Evolutionary conservation across 2,888 invertebrate genomes (phyloP).

Genomic region (Caenorhabditis sp.): DNA sequence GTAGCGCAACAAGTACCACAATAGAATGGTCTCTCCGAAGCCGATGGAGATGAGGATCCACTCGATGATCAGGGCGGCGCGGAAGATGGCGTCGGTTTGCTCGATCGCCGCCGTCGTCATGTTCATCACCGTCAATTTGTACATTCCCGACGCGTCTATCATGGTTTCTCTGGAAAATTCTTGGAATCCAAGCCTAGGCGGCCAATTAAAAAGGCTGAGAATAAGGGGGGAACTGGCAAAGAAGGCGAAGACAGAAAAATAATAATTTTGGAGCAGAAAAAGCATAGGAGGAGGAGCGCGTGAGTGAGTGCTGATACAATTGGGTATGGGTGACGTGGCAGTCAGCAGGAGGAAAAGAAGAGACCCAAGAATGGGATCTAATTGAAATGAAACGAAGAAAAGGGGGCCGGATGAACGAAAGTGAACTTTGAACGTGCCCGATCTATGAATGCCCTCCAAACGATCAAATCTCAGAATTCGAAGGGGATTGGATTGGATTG

Average conservation of each 20-base stretch:
- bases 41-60: conserved; percentile 31
- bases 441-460: no score
- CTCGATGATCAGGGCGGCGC: conserved; percentile 30
- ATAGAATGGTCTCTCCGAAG: conserved; percentile 34
- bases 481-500: no score
- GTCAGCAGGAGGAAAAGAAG: neutral
- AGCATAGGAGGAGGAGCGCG: neutral
- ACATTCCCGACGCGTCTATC: conserved; percentile 14
- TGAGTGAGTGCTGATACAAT: no score
- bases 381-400: neutral
- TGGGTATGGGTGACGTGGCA: neutral
- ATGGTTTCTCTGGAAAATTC: no score
- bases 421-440: no score
- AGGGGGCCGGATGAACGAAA: no score
- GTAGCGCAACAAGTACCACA: conserved; percentile 43
- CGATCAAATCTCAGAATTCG: no score
- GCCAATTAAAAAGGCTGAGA: neutral
- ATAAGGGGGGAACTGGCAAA: neutral
- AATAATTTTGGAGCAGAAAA: no score
- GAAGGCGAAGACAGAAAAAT: neutral
- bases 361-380: neutral
- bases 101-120: conserved; percentile 51
- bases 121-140: conserved; percentile 47
- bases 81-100: conserved; percentile 31
- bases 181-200: no score